Base-by-base conservation (phyloP, 2,797 vertebrate species). In the Silurus lanzhouensis region DNA sequence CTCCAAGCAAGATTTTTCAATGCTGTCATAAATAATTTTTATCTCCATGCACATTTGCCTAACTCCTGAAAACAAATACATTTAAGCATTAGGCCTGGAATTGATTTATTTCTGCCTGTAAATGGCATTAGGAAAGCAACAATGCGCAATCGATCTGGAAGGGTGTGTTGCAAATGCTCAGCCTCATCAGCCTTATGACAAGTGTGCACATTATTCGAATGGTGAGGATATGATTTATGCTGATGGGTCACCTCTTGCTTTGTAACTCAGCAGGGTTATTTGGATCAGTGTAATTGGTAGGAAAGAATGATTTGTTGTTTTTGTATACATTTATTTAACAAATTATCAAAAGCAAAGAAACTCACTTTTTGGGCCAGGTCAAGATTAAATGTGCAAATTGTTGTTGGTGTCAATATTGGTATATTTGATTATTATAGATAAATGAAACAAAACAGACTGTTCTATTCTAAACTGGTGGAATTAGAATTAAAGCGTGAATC, bases 31-130 rank as follows among this genome's bases (percentile, higher is more conserved):
- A 52, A 52, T 44, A 44, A 74, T 46, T 46, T 74, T 74, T 74
- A 74, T 52, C 31, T 38, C 31, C 67, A 25, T 81, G 81, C 68
- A 84, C 86, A 31, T 83, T 82, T 58, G 44, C 60, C 81, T 44
- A 31, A 82, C 78, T 22, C 61, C 48, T 17, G 89, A 87, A 91
- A 90, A 93, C 92, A 92, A 94, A 95, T 89, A 91, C 71, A 93
- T 94, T 94, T 92, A 94, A 93, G 92, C 88, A 91, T 9, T 81
- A 89, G 88, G 87, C 91, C 89, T 89, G 87, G 90, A 92, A 93
- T 86, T 91, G 93, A 94, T 93, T 93, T 82, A 91, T 90, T 89
- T 89, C 90, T 90, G 89, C 84, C 88, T 89, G 89, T 91, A 91
- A 92, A 91, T 88, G 90, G 91, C 90, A 84, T 92, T 92, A 89